Evolutionary conservation across 2,888 invertebrate species (phyloP), one percentile per base, ranked within the genome.

Genomic region (Lasioglossum figueresi): DNA sequence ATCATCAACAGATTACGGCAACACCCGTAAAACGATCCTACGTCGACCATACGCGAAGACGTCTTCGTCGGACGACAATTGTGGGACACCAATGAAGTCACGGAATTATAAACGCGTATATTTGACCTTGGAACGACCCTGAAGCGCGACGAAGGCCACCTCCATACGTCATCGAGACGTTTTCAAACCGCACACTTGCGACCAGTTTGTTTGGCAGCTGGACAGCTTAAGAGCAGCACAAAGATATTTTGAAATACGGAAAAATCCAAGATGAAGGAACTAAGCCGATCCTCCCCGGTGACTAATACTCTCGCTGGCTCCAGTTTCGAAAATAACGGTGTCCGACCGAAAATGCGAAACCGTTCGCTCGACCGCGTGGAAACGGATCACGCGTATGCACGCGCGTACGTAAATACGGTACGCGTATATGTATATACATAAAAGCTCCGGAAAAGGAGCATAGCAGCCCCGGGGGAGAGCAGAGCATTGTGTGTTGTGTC

Each of bases 401-500:
- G 59, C 59, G 27, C 27, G 59, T 6, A 59, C 27, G 5, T 27
- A 63, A 31, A 63, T 63, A 63, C 63, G 31, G 63, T 27, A 40
- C 23, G 37, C 19, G 12, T 12, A 23, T 37, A 37, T 37, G 12
- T 12, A 23, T 37, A 37, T 37, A 63, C 68, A 80, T 63, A 66
- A 78, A 84, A 78, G 82, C 79, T 76, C 66, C 79, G 79, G 85
- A 79, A 85, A 85, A 86, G 89, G 80, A 87, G 83, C 81, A 84
- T 77, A 87, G 81, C 68, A 23, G 40, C 23, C 3, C 82, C 45
- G 52, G 31, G 72, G 66, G 34, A 27, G 59, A 16, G 14, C 27
- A 19, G 66, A 23, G 72, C 75, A n/a, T 88, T 85, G 80, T 80
- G 88, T 89, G 85, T 89, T 79, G 80, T 71, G 2, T 48, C 74